Evolutionary conservation across 2,113 vertebrate species (phyloP).

Genomic region (Tichodroma muraria): DNA sequence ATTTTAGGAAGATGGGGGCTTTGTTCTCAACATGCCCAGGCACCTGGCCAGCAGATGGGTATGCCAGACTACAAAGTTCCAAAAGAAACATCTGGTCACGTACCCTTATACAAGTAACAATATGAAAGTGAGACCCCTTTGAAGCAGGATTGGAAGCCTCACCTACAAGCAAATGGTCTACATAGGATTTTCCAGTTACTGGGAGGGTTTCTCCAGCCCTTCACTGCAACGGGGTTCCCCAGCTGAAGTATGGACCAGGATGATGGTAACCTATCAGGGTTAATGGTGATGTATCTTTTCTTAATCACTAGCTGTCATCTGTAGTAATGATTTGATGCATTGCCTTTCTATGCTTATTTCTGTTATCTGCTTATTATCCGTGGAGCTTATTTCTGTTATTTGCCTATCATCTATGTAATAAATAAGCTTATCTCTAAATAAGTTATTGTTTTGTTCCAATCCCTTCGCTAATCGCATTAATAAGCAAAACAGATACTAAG

Average conservation of each 20-base stretch:
- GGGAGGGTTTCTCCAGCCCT: not conserved
- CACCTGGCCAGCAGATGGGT: not conserved
- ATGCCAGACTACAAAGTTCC: not conserved
- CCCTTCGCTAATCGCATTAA: not conserved
- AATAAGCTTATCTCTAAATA: not conserved
- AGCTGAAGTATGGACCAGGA: not conserved
- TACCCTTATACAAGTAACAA: not conserved
- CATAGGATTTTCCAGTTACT: not conserved
- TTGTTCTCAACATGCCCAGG: not conserved
- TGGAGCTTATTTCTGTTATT: not conserved
- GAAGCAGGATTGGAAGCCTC: not conserved
- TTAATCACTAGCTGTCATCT: not conserved
- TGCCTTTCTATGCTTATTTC: not conserved
- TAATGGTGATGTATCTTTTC: not conserved
- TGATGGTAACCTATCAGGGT: not conserved
- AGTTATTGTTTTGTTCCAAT: not conserved
- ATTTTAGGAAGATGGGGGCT: not conserved
- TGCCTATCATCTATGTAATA: not conserved
- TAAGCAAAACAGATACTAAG: not conserved
- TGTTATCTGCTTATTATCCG: not conserved
- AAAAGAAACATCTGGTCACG: not conserved
- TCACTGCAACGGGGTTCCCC: not conserved
- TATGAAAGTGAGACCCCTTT: not conserved
- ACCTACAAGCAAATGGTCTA: not conserved
- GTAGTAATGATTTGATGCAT: not conserved